Base-by-base conservation (phyloP, 2,888 invertebrate species). In the Eristalis tenax region DNA sequence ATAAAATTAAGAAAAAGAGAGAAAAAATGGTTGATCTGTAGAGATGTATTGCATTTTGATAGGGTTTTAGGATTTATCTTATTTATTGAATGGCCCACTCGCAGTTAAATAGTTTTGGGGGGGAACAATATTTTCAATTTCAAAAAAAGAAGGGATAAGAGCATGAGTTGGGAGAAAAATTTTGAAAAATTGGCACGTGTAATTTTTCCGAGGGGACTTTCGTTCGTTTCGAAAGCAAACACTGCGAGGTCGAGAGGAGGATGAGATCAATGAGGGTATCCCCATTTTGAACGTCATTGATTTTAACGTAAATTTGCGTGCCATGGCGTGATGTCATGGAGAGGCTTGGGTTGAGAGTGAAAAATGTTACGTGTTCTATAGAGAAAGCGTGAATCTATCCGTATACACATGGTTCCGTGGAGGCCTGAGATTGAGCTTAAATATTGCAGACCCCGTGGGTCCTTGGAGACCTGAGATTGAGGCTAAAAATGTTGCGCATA, bases 1-100 rank as follows among this genome's bases (percentile, higher is more conserved):
- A 87, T 83, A 64, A 87, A 87, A 87, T 73, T 71, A 78, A 73
- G 70, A 83, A 79, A 87, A 59, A 79, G 71, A 87, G 70, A 79
- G 32, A 79, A 87, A 80, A 78, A 50, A n/a, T 6, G 5, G n/a
- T 76, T 57, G 68, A 69, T 66, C 69, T 78, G 38, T 73, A 69
- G n/a, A 70, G 57, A 69, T 65, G 68, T 61, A 35, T 59, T 61
- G n/a, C 28, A 61, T 64, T 66, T 38, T 61, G 65, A 28, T 32
- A 32, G 5, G 32, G 8, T 32, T 32, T 32, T 32, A 40, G 50
- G 38, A 66, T 18, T 71, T 65, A 64, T 59, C 56, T 75, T 75
- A 32, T 70, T 61, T 71, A 61, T 23, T 68, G 23, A 75, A 80
- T 87, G 87, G 83, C 76, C 83, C 87, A 87, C 87, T 87, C 87